phyloP scores from a whole-genome alignment of 2,888 invertebrate species.

The Spisula solida region DNA sequence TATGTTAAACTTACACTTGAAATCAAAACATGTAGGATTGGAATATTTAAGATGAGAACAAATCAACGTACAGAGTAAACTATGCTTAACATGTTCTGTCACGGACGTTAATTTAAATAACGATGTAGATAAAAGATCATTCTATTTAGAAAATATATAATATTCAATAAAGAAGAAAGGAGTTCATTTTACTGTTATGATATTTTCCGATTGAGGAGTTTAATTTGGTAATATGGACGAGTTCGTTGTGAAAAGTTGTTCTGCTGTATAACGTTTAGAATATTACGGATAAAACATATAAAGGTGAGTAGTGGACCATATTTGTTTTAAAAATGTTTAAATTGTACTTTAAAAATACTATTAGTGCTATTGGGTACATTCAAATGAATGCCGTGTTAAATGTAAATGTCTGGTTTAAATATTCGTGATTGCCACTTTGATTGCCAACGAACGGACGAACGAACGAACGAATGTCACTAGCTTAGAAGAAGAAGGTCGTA shows the following conservation, averaged over 20 bases:
- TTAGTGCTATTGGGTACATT: no score
- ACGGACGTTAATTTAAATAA: not conserved
- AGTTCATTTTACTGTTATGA: not conserved
- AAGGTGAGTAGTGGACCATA: not conserved
- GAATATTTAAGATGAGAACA: not conserved
- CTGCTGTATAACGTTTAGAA: not conserved
- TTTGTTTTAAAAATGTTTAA: not conserved
- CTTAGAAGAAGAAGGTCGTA: no score
- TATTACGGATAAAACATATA: not conserved
- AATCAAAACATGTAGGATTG: not conserved
- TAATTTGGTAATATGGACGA: not conserved
- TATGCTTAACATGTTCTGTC: not conserved
- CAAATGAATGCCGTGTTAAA: no score
- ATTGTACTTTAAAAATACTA: no score
- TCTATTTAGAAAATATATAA: not conserved
- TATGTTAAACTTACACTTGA: slow-evolving; percentile 13
- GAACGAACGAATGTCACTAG: no score
- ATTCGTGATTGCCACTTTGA: no score
- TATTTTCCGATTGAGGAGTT: not conserved
- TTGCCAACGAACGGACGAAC: no score
- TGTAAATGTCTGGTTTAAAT: no score
- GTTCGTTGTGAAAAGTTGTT: not conserved
- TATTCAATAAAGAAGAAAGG: not conserved
- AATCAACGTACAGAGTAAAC: not conserved
- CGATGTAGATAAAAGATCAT: not conserved